Conservation (phyloP, 2,113 vertebrate species). For the Lichenostomus cassidix region DNA sequence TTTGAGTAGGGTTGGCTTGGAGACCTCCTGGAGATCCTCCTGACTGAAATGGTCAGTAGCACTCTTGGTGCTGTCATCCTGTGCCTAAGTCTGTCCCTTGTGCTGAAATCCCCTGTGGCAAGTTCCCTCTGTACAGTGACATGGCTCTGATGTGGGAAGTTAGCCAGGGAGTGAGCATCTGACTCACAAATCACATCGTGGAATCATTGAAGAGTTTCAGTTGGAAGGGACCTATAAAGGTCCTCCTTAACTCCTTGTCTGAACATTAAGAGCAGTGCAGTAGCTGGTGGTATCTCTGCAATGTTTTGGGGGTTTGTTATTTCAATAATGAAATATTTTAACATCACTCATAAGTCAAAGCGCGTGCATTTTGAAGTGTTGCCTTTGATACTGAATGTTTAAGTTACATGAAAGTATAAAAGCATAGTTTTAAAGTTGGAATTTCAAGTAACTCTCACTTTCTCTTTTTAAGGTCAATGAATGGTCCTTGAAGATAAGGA, state of each 20-base stretch:
- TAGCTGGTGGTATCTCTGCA: background rate
- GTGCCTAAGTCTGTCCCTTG: background rate
- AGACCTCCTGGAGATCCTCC: background rate
- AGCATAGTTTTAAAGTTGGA: background rate
- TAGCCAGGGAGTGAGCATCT: background rate
- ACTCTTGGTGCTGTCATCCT: background rate
- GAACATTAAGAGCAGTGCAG: background rate
- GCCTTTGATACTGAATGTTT: background rate
- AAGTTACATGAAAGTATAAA: background rate
- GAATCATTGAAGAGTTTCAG: background rate
- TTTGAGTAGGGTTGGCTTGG: background rate
- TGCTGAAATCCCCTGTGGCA: background rate
- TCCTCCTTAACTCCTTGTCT: background rate
- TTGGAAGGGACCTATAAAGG: background rate
- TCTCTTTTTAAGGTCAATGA: slow-evolving; percentile 85
- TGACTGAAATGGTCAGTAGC: background rate
- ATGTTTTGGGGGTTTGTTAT: background rate
- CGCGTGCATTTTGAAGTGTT: background rate
- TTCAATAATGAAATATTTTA: background rate
- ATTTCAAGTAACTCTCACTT: slow-evolving; percentile 20
- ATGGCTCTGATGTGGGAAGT: background rate
- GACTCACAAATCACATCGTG: background rate
- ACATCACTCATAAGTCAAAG: background rate
- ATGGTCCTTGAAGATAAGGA: slow-evolving; percentile 94
- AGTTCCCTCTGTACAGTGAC: background rate